Conservation (phyloP, 2,797 vertebrate genomes). For the Columba guinea region DNA sequence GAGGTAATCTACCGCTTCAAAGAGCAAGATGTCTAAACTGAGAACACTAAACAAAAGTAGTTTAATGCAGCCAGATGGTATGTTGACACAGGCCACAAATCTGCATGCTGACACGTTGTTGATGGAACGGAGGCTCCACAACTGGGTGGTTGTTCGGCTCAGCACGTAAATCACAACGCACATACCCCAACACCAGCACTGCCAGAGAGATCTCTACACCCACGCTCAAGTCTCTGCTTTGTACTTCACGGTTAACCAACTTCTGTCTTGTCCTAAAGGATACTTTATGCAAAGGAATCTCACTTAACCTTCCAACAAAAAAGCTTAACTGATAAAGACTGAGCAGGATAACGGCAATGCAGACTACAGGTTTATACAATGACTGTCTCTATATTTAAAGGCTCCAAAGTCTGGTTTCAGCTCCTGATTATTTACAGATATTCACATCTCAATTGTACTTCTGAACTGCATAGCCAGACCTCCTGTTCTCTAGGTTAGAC, state of each 20-base stretch:
- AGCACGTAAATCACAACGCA: background rate
- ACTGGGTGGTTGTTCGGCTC: background rate
- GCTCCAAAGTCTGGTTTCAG: background rate
- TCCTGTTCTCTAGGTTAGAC: background rate
- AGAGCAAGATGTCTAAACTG: background rate
- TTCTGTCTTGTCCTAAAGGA: background rate
- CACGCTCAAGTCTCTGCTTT: background rate
- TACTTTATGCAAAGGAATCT: background rate
- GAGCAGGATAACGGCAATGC: background rate
- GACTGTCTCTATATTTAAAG: background rate
- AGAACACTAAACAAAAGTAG: background rate
- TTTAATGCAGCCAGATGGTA: background rate
- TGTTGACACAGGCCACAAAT: background rate
- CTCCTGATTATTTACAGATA: background rate
- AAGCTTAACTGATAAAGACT: background rate
- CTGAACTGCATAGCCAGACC: background rate
- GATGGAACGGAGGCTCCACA: background rate
- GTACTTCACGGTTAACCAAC: background rate
- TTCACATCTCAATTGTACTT: background rate
- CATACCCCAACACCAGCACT: background rate
- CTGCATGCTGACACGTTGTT: background rate
- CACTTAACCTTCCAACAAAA: background rate
- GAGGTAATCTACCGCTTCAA: constrained; percentile 17
- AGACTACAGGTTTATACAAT: background rate
- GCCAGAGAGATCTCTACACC: background rate